Percentiles rank a stretch among this genome's conserved stretches.
Evolutionary conservation across 2,888 invertebrate genomes (phyloP).

Genomic region (Eupeodes luniger): DNA sequence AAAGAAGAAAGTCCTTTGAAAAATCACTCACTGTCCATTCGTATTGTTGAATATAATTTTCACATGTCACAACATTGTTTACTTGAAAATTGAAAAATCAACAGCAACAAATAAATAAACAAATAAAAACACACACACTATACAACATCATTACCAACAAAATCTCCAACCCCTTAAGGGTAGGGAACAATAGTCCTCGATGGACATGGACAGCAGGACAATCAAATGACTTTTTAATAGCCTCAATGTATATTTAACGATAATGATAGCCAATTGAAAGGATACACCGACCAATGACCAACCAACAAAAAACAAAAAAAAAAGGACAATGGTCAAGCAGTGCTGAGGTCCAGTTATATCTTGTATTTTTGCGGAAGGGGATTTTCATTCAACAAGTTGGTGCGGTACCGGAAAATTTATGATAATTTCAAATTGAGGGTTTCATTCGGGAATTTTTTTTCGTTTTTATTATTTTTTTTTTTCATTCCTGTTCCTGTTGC

Average conservation of each 20-base stretch:
- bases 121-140: constrained; percentile 2
- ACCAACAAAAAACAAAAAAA: constrained; percentile 14
- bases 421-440: constrained; percentile 62
- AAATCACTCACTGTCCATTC: constrained; percentile 55
- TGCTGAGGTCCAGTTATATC: constrained; percentile 9
- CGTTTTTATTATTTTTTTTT: constrained; percentile 6
- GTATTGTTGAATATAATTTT: constrained; percentile 52
- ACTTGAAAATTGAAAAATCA: constrained; percentile 41
- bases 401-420: constrained; percentile 61
- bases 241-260: constrained; percentile 49
- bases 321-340: constrained; percentile 71
- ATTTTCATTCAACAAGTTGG: constrained; percentile 63
- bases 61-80: constrained; percentile 59
- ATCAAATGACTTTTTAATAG: constrained; percentile 68
- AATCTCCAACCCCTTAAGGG: constrained; percentile 22
- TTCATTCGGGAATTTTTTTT: constrained; percentile 45
- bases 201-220: neutral
- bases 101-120: neutral
- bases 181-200: neutral
- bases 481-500: neutral
- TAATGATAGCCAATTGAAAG: constrained; percentile 69
- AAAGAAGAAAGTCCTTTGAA: constrained; percentile 27
- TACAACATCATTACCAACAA: neutral
- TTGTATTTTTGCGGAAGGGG: constrained; percentile 8
- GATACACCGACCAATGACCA: constrained; percentile 15